phyloP scores from a whole-genome alignment of 2,888 invertebrate genomes.

The Drosophila cognata region DNA sequence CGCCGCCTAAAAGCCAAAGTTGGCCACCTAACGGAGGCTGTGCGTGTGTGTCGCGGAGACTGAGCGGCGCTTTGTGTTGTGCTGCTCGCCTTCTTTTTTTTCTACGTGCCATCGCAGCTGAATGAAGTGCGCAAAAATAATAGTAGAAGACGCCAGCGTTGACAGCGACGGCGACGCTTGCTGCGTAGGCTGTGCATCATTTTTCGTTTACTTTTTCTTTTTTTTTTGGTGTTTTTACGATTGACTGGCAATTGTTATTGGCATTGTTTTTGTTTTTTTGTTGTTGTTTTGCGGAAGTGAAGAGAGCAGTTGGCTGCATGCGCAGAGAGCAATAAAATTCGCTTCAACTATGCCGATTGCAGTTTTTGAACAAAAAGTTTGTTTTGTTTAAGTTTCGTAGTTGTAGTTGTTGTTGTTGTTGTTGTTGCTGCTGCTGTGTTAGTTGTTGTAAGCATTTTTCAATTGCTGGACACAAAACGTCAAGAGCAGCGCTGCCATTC shows the following conservation, averaged over 20 bases:
- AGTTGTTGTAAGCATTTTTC: conserved; percentile 33
- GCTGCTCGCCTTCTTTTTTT: conserved; percentile 15
- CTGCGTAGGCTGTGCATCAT: conserved; percentile 40
- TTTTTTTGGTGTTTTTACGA: conserved; percentile 3
- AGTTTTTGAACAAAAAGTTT: conserved; percentile 12
- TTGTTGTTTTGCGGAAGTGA: not conserved
- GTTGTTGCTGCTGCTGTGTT: conserved; percentile 23
- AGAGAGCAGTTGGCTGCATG: conserved; percentile 29
- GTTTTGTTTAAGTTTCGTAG: conserved; percentile 6
- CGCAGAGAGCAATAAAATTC: conserved; percentile 32
- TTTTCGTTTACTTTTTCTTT: conserved; percentile 7
- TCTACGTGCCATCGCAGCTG: conserved; percentile 37
- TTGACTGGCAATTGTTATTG: conserved; percentile 2
- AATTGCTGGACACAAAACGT: conserved; percentile 34
- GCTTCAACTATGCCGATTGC: conserved; percentile 8
- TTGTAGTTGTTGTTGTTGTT: conserved; percentile 17
- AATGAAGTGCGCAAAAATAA: conserved; percentile 65
- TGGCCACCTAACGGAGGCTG: conserved; percentile 65
- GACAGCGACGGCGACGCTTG: conserved; percentile 7
- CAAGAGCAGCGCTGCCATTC: conserved; percentile 31
- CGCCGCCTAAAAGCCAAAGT: conserved; percentile 45
- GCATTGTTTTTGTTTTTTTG: conserved; percentile 13
- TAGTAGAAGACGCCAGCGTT: conserved; percentile 43
- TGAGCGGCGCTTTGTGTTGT: conserved; percentile 53
- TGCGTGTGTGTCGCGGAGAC: conserved; percentile 37